These are phyloP conservation scores for Tarsius wallacei DNA, from an alignment of 2,797 vertebrate genomes.

Conservation along the genomic window DNA sequence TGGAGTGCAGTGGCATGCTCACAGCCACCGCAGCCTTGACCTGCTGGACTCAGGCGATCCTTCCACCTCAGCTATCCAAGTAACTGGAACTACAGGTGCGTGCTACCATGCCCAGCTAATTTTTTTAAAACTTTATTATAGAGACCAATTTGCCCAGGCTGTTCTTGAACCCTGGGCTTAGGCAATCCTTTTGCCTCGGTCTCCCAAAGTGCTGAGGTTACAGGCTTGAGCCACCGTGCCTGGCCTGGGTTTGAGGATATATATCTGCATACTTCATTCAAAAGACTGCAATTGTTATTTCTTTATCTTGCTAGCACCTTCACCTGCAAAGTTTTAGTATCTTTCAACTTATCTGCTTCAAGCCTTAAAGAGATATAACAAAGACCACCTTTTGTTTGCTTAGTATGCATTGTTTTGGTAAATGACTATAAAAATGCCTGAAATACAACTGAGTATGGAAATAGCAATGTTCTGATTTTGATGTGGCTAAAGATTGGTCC, in stretches of 20 bases:
- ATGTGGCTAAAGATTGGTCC: not conserved
- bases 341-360: not conserved
- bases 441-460: constrained; percentile 10
- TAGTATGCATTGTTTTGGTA: constrained; percentile 18
- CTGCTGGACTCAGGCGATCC: too few relatives aligned
- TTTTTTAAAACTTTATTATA: too few relatives aligned
- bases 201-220: too few relatives aligned
- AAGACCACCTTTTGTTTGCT: constrained; percentile 15
- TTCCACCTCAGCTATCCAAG: too few relatives aligned
- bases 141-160: too few relatives aligned
- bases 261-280: not conserved
- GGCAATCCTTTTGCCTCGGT: too few relatives aligned
- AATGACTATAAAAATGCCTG: constrained; percentile 24
- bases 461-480: not conserved
- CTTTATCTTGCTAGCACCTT: not conserved
- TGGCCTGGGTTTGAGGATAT: not conserved
- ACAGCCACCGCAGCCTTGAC: too few relatives aligned
- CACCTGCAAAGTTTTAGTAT: not conserved
- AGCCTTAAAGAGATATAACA: constrained; percentile 4
- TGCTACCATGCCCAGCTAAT: too few relatives aligned
- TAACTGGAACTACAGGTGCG: too few relatives aligned
- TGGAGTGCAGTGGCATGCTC: too few relatives aligned
- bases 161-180: too few relatives aligned
- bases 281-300: not conserved
- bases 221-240: too few relatives aligned